A percentile compares a stretch with the other conserved stretches of the same genome.
Conservation (phyloP, 2,888 invertebrate genomes). For the Seira sanloemensis region DNA sequence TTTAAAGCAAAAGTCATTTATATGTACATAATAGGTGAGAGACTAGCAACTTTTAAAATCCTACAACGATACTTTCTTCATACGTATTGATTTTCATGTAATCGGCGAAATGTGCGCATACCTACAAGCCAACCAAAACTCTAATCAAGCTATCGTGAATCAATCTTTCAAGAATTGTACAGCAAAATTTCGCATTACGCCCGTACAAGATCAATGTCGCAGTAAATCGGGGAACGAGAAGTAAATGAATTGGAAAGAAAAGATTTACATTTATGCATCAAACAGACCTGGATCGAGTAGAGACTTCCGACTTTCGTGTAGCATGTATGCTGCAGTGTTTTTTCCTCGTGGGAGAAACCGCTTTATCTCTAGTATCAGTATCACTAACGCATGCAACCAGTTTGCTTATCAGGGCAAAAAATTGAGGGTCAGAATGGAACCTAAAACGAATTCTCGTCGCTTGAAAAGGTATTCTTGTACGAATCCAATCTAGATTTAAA, state of each 20-base stretch:
- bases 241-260: conserved; percentile 12
- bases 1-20: too few relatives aligned
- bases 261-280: background rate
- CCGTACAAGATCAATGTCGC: background rate
- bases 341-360: background rate
- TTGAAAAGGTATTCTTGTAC: too few relatives aligned
- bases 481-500: too few relatives aligned
- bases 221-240: background rate
- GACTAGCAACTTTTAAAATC: background rate
- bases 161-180: background rate
- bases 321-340: background rate
- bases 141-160: background rate
- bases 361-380: too few relatives aligned
- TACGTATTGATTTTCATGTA: background rate
- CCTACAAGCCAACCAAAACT: background rate
- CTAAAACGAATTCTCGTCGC: too few relatives aligned
- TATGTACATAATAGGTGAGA: background rate
- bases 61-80: background rate
- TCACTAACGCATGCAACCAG: too few relatives aligned
- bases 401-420: background rate
- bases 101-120: background rate
- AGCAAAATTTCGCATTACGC: background rate
- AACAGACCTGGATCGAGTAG: background rate
- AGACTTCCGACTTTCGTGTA: too few relatives aligned
- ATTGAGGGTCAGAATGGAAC: too few relatives aligned